A percentile compares a stretch with the other conserved stretches of the same genome.
phyloP scores from a whole-genome alignment of 2,888 invertebrate species.

The Heliconius hortense region DNA sequence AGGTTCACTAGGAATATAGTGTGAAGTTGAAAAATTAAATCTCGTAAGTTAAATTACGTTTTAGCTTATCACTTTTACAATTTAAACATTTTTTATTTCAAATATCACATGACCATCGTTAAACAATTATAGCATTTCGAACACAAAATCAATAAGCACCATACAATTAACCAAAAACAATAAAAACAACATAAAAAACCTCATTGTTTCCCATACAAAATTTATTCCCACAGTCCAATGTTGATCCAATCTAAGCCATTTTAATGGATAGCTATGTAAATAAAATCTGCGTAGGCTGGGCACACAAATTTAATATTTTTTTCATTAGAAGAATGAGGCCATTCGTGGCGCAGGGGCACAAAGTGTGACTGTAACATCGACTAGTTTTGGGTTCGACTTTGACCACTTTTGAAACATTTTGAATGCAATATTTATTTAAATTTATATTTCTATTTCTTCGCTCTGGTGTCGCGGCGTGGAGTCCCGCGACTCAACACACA shows the following conservation, averaged over 20 bases:
- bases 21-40: neutral
- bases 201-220: neutral
- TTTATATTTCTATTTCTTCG: too few relatives aligned
- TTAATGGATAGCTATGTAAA: constrained; percentile 8
- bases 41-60: neutral
- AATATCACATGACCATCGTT: neutral
- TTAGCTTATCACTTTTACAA: too few relatives aligned
- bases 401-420: too few relatives aligned
- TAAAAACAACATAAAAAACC: neutral
- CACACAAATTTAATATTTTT: constrained; percentile 36
- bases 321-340: constrained; percentile 45
- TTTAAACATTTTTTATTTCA: too few relatives aligned
- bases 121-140: neutral
- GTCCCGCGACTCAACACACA: too few relatives aligned
- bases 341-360: too few relatives aligned
- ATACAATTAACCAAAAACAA: constrained; percentile 2
- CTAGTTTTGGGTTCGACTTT: too few relatives aligned
- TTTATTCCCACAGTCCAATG: neutral
- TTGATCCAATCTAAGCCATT: constrained; percentile 18
- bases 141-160: neutral
- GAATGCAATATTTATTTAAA: too few relatives aligned
- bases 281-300: constrained; percentile 7
- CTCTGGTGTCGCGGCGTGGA: too few relatives aligned
- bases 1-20: neutral
- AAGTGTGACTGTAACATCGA: too few relatives aligned